Conservation (phyloP, 2,888 invertebrate genomes). For the Stenotaenia linearis region DNA sequence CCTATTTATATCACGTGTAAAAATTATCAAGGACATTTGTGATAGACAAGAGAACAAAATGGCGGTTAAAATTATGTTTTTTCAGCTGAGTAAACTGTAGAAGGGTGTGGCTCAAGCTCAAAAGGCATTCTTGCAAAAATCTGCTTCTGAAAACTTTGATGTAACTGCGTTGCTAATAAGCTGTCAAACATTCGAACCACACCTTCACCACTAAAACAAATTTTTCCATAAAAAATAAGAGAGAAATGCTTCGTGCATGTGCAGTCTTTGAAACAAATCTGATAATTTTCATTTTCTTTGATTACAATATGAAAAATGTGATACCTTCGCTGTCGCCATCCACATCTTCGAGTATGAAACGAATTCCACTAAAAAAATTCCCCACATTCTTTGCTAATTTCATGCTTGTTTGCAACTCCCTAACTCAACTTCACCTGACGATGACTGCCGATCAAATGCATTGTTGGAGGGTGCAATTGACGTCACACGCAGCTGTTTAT, state of each 20-base stretch:
- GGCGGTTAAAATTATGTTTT: slow-evolving; percentile 1
- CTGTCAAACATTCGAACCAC: slow-evolving; percentile 23
- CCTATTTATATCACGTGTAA: neutral
- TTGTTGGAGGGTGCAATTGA: slow-evolving; percentile 3
- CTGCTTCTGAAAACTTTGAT: slow-evolving; percentile 7
- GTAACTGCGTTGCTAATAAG: neutral
- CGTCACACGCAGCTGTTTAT: slow-evolving; percentile 18
- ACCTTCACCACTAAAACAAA: neutral
- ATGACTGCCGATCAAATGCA: neutral
- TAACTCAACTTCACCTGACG: neutral
- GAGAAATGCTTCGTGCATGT: neutral
- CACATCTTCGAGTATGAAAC: neutral
- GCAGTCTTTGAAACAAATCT: neutral
- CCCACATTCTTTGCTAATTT: slow-evolving; percentile 6
- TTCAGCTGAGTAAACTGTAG: slow-evolving; percentile 1
- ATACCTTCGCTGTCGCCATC: slow-evolving; percentile 6
- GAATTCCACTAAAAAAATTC: slow-evolving; percentile 6
- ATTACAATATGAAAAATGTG: neutral
- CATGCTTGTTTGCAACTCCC: neutral
- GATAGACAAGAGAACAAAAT: slow-evolving; percentile 21
- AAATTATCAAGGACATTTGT: slow-evolving; percentile 17
- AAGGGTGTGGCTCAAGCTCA: neutral
- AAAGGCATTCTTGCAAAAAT: neutral
- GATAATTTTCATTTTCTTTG: neutral
- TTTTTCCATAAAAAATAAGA: neutral